Conservation (phyloP, 2,888 invertebrate species). For the Scaptomyza polygonia region DNA sequence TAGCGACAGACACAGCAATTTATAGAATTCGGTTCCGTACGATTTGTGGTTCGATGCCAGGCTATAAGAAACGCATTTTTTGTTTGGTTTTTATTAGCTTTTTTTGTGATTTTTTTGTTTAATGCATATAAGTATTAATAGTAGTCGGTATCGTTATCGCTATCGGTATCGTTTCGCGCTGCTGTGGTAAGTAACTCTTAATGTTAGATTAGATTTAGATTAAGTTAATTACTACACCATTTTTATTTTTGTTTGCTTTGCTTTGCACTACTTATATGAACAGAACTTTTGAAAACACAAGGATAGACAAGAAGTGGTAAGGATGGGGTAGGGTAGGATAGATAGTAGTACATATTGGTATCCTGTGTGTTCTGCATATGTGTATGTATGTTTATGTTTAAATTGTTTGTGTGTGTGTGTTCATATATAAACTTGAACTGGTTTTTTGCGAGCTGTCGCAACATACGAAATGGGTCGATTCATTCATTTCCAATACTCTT, state of each 20-base stretch:
- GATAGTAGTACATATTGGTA: conserved; percentile 45
- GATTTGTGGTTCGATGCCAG: conserved; percentile 4
- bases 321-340: conserved; percentile 7
- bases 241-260: conserved; percentile 39
- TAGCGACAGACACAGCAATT: conserved; percentile 34
- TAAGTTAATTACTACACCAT: conserved; percentile 75
- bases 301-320: conserved; percentile 32
- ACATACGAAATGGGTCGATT: conserved; percentile 49
- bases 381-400: conserved; percentile 43
- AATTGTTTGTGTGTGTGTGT: conserved; percentile 52
- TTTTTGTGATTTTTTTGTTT: conserved; percentile 19
- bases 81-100: conserved; percentile 40
- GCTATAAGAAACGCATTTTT: conserved; percentile 53
- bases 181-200: conserved; percentile 73
- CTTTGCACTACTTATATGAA: conserved; percentile 78
- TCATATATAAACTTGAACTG: conserved; percentile 40
- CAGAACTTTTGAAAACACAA: conserved; percentile 64
- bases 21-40: conserved; percentile 20
- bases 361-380: conserved; percentile 43
- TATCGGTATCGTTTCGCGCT: conserved; percentile 58
- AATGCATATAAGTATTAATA: conserved; percentile 58
- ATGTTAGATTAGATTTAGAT: conserved; percentile 70
- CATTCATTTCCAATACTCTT: conserved; percentile 38
- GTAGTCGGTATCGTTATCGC: conserved; percentile 49
- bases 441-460: conserved; percentile 47